These are phyloP conservation scores for Catostylus mosaicus DNA, from an alignment of 30 jellyfish, hydroid and myxozoan species.

Conservation along the genomic window DNA sequence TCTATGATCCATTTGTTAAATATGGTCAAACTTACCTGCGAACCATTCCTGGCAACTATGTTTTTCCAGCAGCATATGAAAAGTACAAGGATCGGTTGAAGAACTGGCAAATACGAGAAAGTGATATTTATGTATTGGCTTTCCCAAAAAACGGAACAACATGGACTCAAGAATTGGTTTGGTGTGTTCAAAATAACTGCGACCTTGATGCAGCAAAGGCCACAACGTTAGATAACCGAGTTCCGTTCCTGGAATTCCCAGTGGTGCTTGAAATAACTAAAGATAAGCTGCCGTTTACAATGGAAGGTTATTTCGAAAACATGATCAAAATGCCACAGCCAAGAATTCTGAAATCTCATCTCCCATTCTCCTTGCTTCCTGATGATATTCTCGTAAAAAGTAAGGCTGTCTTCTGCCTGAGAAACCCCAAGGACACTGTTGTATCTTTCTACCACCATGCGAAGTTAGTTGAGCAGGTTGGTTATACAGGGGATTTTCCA, in stretches of 20 bases:
- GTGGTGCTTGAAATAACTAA: background rate
- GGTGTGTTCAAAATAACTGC: background rate
- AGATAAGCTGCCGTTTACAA: background rate
- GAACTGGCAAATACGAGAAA: background rate
- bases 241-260: background rate
- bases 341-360: background rate
- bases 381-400: background rate
- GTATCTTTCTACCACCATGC: slow-evolving; percentile 15
- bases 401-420: slow-evolving; percentile 5
- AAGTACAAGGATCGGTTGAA: background rate
- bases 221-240: background rate
- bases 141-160: background rate
- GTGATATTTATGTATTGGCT: background rate
- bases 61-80: background rate
- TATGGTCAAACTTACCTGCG: background rate
- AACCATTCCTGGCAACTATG: no score
- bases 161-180: background rate
- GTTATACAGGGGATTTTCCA: background rate
- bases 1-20: background rate
- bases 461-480: background rate
- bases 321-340: slow-evolving; percentile 1
- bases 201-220: background rate
- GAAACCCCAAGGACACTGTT: slow-evolving; percentile 28
- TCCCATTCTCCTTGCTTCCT: slow-evolving; percentile 7
- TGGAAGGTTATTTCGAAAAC: background rate